Evolutionary conservation across 2,888 invertebrate species (phyloP).

Genomic region (Eudemis profundana): DNA sequence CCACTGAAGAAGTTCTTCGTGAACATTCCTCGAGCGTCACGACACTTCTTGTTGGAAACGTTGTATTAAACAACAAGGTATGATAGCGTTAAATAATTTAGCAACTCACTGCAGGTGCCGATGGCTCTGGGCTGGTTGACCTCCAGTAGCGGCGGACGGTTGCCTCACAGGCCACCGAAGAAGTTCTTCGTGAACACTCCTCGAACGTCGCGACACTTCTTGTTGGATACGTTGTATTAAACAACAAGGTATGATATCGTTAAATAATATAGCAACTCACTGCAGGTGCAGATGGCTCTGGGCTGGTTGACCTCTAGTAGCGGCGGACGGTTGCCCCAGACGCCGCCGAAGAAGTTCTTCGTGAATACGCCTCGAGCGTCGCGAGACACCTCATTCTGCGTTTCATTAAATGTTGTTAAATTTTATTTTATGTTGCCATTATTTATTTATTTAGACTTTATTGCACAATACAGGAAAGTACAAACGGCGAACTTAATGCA

Average conservation of each 20-base stretch:
- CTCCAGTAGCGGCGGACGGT: conserved; percentile 86
- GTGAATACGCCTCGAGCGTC: conserved; percentile 67
- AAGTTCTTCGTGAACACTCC: conserved; percentile 80
- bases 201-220: conserved; percentile 63
- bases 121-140: conserved; percentile 76
- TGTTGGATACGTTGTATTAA: too few relatives aligned
- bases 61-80: too few relatives aligned
- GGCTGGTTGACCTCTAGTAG: conserved; percentile 78
- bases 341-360: conserved; percentile 85
- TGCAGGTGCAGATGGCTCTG: conserved; percentile 86
- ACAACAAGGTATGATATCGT: too few relatives aligned
- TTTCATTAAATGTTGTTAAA: conserved; percentile 20
- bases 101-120: conserved; percentile 88
- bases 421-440: background rate
- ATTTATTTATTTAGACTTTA: too few relatives aligned
- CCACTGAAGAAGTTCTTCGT: conserved; percentile 85
- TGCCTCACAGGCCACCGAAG: conserved; percentile 86
- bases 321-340: conserved; percentile 89
- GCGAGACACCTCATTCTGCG: conserved; percentile 61
- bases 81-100: background rate
- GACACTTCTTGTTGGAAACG: conserved; percentile 24
- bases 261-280: conserved; percentile 77
- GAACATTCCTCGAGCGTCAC: conserved; percentile 64
- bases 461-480: too few relatives aligned
- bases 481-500: too few relatives aligned